These are phyloP conservation scores for Enteromius fasciolatus DNA, from an alignment of 2,797 vertebrate species.

Conservation along the genomic window DNA sequence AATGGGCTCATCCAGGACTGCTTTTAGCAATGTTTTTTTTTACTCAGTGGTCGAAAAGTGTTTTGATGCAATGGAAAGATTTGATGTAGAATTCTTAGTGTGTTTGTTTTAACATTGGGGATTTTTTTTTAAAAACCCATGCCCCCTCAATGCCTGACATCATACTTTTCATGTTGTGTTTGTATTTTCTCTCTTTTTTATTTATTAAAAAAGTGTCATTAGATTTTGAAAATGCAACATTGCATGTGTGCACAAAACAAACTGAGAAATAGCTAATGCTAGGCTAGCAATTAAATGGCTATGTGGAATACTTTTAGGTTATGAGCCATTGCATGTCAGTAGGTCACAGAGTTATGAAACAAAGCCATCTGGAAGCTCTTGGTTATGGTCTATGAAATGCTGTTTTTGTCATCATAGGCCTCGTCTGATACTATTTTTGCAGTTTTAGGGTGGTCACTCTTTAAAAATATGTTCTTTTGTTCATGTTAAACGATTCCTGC, in stretches of 20 bases:
- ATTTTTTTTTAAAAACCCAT: constrained; percentile 60
- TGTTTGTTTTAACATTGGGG: constrained; percentile 55
- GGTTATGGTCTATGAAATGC: constrained; percentile 63
- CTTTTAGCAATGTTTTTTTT: constrained; percentile 12
- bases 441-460: background rate
- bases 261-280: background rate
- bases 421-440: constrained; percentile 19
- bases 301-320: constrained; percentile 24
- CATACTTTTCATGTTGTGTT: constrained; percentile 58
- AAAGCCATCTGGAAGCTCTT: constrained; percentile 47
- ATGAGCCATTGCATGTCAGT: constrained; percentile 29
- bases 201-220: constrained; percentile 3
- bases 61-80: constrained; percentile 14
- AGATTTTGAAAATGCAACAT: background rate
- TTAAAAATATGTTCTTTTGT: background rate
- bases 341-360: constrained; percentile 38
- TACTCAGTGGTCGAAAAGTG: constrained; percentile 32
- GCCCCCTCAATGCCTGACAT: constrained; percentile 59
- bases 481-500: background rate
- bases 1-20: constrained; percentile 20
- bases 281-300: background rate
- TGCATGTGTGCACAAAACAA: background rate
- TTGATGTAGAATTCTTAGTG: constrained; percentile 45
- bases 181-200: constrained; percentile 15
- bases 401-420: constrained; percentile 65